Evolutionary conservation across 2,797 vertebrate species (phyloP), one percentile per base, ranked within the genome.

Genomic region (Hippopotamyrus pictus): DNA sequence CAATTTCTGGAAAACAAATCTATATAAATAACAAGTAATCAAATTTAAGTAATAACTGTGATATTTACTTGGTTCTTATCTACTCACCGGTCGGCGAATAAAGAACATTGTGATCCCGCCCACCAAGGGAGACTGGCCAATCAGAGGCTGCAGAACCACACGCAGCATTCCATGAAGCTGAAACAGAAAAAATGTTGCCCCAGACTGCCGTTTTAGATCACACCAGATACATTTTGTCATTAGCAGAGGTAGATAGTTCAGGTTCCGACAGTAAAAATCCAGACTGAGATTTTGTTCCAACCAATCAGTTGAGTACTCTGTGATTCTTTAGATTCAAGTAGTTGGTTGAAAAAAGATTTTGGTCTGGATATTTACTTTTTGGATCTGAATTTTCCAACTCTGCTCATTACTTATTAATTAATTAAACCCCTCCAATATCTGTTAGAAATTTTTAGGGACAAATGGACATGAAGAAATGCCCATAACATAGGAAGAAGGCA

Each of bases 81-180:
- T 57, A 95, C 98, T 97, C 91, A 99, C 98, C 14, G 99, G 99
- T 89, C 96, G 96, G 83, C 97, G 97, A 48, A 99, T 96, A 91
- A 99, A 98, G 94, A 99, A 99, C 83, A 98, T 92, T 0, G 99
- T 99, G 91, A 99, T 95, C 0, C 98, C 98, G 93, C 98, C 99
- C 90, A 99, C 94, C 88, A 99, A 95, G 0, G 98, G 98, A 1
- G 94, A 93, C 53, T 98, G 95, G 0, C 96, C 95, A 89, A 98
- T 94, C 19, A 99, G 96, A 2, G 99, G 99, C 50, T 97, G 96
- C 89, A 99, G 95, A 93, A 99, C 97, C 90, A 99, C 92, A 46
- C 98, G 92, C 53, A 99, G 79, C 0, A 97, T 98, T 87, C 98
- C 98, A 4, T 97, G 93, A 90, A 99, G 89, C 99, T 99, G 92